These are phyloP conservation scores for Eilema caniola DNA, from an alignment of 2,888 invertebrate species.

Conservation along the genomic window DNA sequence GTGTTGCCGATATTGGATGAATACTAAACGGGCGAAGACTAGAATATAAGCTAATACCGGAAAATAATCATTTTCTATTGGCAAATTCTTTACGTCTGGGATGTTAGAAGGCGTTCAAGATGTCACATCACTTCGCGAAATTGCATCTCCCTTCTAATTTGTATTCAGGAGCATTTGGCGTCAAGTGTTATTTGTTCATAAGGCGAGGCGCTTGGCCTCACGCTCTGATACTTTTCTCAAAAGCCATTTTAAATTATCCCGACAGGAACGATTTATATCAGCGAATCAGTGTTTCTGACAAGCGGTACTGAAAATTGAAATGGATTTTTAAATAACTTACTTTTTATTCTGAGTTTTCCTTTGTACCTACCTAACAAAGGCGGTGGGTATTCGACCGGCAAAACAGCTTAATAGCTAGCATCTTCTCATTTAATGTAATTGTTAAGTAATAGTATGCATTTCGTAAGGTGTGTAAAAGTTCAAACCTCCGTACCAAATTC, in stretches of 20 bases:
- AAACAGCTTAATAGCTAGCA: neutral
- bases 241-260: conserved; percentile 37
- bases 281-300: conserved; percentile 37
- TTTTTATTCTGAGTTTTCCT: neutral
- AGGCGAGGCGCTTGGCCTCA: conserved; percentile 42
- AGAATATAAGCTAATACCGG: conserved; percentile 56
- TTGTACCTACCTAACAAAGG: too few relatives aligned
- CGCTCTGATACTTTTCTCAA: conserved; percentile 28
- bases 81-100: conserved; percentile 69
- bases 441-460: too few relatives aligned
- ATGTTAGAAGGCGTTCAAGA: conserved; percentile 69
- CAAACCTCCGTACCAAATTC: too few relatives aligned
- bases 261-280: conserved; percentile 25
- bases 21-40: conserved; percentile 51
- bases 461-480: too few relatives aligned
- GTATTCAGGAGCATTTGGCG: conserved; percentile 73
- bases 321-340: neutral
- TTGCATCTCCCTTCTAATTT: conserved; percentile 75
- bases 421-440: too few relatives aligned
- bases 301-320: conserved; percentile 9
- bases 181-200: conserved; percentile 75
- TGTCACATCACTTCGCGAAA: conserved; percentile 76
- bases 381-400: too few relatives aligned
- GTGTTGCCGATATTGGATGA: conserved; percentile 46
- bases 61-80: conserved; percentile 73